These are phyloP conservation scores for Sporophila hypoxantha DNA, from an alignment of 2,113 vertebrate genomes.

Conservation along the genomic window DNA sequence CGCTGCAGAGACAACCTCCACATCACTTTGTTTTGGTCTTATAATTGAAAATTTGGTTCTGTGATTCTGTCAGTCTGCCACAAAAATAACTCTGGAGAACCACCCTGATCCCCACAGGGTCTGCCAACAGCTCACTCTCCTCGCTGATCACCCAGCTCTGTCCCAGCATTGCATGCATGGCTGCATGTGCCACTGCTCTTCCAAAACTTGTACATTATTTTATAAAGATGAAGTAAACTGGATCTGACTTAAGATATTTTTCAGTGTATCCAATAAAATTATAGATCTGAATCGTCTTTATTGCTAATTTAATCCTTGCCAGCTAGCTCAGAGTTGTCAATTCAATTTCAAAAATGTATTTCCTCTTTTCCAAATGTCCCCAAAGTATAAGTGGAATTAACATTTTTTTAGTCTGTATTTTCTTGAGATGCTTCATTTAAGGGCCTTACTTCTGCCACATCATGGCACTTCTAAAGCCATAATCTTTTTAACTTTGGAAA, in stretches of 20 bases:
- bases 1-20: background rate
- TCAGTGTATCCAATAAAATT: background rate
- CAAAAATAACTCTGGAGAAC: background rate
- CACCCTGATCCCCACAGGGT: rapidly evolving
- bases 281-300: background rate
- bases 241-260: background rate
- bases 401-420: background rate
- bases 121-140: background rate
- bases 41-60: background rate
- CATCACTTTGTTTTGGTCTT: background rate
- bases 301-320: background rate
- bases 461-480: background rate
- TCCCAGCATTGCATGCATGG: rapidly evolving
- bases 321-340: background rate
- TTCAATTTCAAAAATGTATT: background rate
- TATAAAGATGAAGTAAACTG: background rate
- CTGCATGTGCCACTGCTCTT: background rate
- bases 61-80: background rate
- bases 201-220: background rate
- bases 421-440: background rate
- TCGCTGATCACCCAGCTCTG: background rate
- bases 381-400: background rate
- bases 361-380: background rate
- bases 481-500: background rate
- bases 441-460: background rate